Conservation (phyloP, 2,797 vertebrate genomes). For the Rachycentron canadum region DNA sequence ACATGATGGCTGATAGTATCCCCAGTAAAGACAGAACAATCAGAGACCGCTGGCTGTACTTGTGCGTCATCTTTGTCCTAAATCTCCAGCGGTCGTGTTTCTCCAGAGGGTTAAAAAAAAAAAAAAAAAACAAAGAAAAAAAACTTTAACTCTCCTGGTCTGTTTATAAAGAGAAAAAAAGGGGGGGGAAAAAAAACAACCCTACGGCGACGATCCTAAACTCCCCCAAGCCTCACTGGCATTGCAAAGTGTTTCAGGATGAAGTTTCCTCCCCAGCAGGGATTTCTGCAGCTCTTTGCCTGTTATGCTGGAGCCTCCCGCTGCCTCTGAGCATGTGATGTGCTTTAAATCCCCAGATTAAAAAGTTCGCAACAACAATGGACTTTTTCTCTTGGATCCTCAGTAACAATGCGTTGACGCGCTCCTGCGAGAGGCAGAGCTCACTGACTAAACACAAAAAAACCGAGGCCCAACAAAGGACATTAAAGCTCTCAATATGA, state of each 20-base stretch:
- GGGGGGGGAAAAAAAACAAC: neutral
- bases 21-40: conserved; percentile 85
- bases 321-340: conserved; percentile 83
- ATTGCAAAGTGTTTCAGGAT: conserved; percentile 15
- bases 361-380: conserved; percentile 83
- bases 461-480: neutral
- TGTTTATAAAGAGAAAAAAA: conserved; percentile 2
- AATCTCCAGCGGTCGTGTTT: neutral
- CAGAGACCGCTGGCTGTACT: conserved; percentile 87
- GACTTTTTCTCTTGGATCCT: conserved; percentile 77
- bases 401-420: conserved; percentile 65
- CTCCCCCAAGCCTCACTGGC: conserved; percentile 24
- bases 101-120: neutral
- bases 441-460: conserved; percentile 27
- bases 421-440: conserved; percentile 52
- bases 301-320: conserved; percentile 39
- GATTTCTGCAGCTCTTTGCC: conserved; percentile 46
- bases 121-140: too few relatives aligned
- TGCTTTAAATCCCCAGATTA: conserved; percentile 83
- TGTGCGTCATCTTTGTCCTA: conserved; percentile 78
- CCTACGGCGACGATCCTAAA: conserved; percentile 5
- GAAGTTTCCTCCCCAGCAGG: conserved; percentile 42
- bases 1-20: conserved; percentile 89
- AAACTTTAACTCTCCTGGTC: fast-evolving
- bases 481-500: neutral